Evolutionary conservation across 2,113 vertebrate species (phyloP), one percentile per base, ranked within the genome.

Genomic region (Larimichthys polyactis): DNA sequence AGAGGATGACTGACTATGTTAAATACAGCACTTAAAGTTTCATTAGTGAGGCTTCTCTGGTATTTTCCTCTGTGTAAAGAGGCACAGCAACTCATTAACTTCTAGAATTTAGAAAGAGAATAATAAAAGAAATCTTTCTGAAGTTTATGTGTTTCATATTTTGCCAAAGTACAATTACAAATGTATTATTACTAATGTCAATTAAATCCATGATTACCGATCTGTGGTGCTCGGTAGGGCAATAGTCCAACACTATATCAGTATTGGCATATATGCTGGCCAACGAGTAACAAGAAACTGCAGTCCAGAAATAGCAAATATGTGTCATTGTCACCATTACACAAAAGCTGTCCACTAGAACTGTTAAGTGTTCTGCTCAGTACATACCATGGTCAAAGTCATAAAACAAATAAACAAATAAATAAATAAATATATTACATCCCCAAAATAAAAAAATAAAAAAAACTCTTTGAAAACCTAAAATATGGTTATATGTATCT

Each of bases 1-100:
- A 32, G 72, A 69, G 19, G 80, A 71, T 5, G 11, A 54, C 20
- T 68, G 64, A 64, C 60, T 76, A 74, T 65, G 71, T 62, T 29
- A 83, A 62, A 79, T 36, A 49, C 48, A 51, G 49, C 65, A 40
- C 4, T 58, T 19, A 52, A 57, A 43, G 12, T 60, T 67, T 76
- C 59, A 78, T 77, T 29, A 57, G 29, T 15, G 46, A n/a, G 1
- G 22, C 14, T 32, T 68, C 67, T 48, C n/a, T 57, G n/a, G 71
- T 68, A 60, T 67, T 79, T 85, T 49, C 29, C 20, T 52, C 55
- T 54, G n/a, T 59, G 54, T 63, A 27, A 68, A 59, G 24, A 44
- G 40, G 9, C 36, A 29, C 17, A 36, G 67, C 54, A 59, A 68
- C 52, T 36, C 69, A n/a, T 84, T 58, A 15, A 44, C 8, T 1